Percentiles rank a stretch among this genome's conserved stretches.
These are phyloP conservation scores for Penaeus vannamei DNA, from an alignment of 1,140 invertebrate species.

Conservation along the genomic window DNA sequence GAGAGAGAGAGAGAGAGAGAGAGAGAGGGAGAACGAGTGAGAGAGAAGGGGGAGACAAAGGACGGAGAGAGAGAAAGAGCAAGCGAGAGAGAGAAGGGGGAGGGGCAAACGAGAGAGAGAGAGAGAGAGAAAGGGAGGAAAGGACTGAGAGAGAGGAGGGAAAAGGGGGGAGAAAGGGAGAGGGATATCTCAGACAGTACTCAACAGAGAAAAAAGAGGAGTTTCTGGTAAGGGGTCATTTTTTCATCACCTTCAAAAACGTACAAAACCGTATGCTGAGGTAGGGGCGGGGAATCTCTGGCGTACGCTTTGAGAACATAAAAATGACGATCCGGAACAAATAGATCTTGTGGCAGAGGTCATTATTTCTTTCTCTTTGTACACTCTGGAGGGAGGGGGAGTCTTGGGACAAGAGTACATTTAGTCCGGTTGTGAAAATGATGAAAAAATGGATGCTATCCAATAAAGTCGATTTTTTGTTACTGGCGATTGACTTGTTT, in stretches of 20 bases:
- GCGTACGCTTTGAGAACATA: too few species aligned
- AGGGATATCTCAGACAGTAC: neutral
- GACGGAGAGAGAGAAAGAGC: neutral
- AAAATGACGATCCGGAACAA: neutral
- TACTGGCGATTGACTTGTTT: too few species aligned
- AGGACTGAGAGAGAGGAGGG: neutral
- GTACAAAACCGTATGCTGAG: neutral
- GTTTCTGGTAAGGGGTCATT: too few species aligned
- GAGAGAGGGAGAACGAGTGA: too few species aligned
- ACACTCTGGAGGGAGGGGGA: too few species aligned
- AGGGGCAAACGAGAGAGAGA: neutral
- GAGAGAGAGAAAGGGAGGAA: conserved; percentile 19
- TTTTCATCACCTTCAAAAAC: neutral
- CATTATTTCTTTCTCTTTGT: neutral
- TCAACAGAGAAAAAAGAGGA: too few species aligned
- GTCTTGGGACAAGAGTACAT: too few species aligned
- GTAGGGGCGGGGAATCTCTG: neutral
- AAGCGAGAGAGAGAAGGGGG: neutral
- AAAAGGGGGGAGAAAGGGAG: neutral
- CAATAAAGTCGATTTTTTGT: too few species aligned
- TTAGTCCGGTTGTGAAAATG: too few species aligned
- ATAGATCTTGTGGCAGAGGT: neutral
- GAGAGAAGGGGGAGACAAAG: neutral
- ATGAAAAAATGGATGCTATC: too few species aligned
- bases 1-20: neutral